Evolutionary conservation across 2,797 vertebrate genomes (phyloP).

Genomic region (Thamnophis elegans): DNA sequence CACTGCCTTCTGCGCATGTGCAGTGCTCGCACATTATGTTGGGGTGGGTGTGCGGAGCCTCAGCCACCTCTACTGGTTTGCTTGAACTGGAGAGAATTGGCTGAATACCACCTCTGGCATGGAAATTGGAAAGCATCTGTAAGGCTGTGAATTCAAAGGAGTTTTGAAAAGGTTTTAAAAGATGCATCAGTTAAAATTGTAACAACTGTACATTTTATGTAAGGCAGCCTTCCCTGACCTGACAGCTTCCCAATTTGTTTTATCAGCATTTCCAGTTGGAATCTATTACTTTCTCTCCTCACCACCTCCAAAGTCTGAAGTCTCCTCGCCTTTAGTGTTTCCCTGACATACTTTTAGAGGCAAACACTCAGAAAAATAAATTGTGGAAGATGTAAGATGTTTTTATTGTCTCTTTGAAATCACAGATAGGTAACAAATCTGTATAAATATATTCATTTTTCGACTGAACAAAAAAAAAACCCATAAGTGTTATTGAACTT

Average conservation of each 20-base stretch:
- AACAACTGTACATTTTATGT: not conserved
- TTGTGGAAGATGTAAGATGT: not conserved
- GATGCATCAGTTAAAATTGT: not conserved
- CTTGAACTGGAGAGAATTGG: too few relatives aligned
- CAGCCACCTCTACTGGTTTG: too few relatives aligned
- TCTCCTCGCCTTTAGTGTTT: not conserved
- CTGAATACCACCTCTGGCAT: not conserved
- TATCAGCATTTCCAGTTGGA: not conserved
- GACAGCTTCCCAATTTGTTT: not conserved
- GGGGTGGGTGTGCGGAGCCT: too few relatives aligned
- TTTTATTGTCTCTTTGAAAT: not conserved
- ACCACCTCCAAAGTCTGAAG: not conserved
- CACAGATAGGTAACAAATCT: constrained; percentile 30
- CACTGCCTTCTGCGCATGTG: too few relatives aligned
- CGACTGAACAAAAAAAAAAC: constrained; percentile 32
- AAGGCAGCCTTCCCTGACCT: not conserved
- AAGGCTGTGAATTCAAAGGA: not conserved
- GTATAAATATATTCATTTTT: constrained; percentile 48
- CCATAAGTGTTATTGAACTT: constrained; percentile 10
- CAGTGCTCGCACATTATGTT: too few relatives aligned
- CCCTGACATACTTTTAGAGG: not conserved
- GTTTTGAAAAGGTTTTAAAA: not conserved
- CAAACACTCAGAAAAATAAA: not conserved
- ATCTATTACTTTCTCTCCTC: not conserved
- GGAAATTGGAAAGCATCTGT: not conserved